Conservation (phyloP, 2,113 vertebrate species). For the Embiotoca jacksoni region DNA sequence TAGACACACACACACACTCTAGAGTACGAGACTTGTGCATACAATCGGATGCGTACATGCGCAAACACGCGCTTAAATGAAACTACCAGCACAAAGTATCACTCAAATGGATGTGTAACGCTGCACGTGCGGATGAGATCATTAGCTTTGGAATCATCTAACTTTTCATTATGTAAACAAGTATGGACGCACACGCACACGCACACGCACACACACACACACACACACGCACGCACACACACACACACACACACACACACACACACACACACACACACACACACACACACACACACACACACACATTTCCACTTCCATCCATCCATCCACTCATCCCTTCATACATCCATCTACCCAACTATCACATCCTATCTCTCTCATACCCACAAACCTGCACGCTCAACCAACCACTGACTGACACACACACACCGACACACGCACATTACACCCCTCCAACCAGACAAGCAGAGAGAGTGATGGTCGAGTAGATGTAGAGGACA, state of each 20-base stretch:
- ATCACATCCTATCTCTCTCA: conserved; percentile 26
- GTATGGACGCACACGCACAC: conserved; percentile 21
- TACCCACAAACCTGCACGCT: conserved; percentile 20
- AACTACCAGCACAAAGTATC: conserved; percentile 50
- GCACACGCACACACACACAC: conserved; percentile 23
- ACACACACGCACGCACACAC: neutral
- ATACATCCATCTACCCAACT: conserved; percentile 38
- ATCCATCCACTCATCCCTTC: conserved; percentile 15
- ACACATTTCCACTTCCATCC: conserved; percentile 4
- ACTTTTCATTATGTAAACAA: conserved; percentile 65
- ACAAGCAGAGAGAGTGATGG: conserved; percentile 73
- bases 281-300: conserved; percentile 4
- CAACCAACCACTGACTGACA: conserved; percentile 19
- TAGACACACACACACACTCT: conserved; percentile 40
- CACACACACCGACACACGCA: conserved; percentile 23
- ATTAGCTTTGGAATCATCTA: conserved; percentile 66
- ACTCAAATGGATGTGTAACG: conserved; percentile 49
- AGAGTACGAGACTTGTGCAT: conserved; percentile 38
- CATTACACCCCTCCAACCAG: conserved; percentile 42
- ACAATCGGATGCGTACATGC: conserved; percentile 50
- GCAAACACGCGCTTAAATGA: conserved; percentile 57
- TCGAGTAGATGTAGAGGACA: conserved; percentile 81
- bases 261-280: conserved; percentile 25
- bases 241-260: conserved; percentile 19
- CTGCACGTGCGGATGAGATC: conserved; percentile 52